A percentile compares a stretch with the other conserved stretches of the same genome.
Conservation (phyloP, 2,113 vertebrate genomes). For the Sinocyclocheilus grahami region DNA sequence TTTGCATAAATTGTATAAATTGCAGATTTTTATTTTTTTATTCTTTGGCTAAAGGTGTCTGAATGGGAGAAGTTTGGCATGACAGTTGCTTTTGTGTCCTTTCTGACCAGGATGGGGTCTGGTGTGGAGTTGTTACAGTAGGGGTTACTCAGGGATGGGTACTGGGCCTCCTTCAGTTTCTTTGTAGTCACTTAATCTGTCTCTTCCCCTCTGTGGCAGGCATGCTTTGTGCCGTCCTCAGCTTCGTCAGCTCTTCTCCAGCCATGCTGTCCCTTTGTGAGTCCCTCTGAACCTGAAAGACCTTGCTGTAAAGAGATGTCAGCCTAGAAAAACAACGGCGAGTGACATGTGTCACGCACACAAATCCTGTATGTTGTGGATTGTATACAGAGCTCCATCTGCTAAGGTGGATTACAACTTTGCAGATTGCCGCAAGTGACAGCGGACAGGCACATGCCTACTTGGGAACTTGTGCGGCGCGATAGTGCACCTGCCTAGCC, state of each 20-base stretch:
- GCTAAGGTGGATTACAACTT: constrained; percentile 69
- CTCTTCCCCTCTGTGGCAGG: constrained; percentile 61
- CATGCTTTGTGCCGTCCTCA: constrained; percentile 67
- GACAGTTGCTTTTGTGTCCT: constrained; percentile 42
- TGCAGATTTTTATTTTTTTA: constrained; percentile 58
- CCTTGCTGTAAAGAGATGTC: constrained; percentile 69
- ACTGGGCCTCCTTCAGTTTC: constrained; percentile 45
- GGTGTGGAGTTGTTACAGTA: constrained; percentile 29
- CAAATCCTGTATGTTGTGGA: constrained; percentile 58
- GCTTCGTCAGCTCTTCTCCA: constrained; percentile 68
- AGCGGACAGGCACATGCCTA: constrained; percentile 38
- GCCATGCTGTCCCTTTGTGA: constrained; percentile 67
- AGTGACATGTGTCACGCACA: constrained; percentile 76
- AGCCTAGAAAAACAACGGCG: constrained; percentile 70
- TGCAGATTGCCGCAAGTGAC: constrained; percentile 68
- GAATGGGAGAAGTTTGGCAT: constrained; percentile 42
- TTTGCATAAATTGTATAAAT: constrained; percentile 71
- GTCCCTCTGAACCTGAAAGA: constrained; percentile 58
- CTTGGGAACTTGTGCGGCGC: constrained; percentile 1
- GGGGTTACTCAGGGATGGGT: constrained; percentile 40
- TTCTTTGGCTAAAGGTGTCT: constrained; percentile 47
- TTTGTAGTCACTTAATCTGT: constrained; percentile 75
- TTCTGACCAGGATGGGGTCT: constrained; percentile 46
- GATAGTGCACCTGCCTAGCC: constrained; percentile 61
- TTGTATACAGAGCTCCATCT: constrained; percentile 70